These are phyloP conservation scores for Morelia viridis DNA, from an alignment of 2,797 vertebrate species.

Conservation along the genomic window DNA sequence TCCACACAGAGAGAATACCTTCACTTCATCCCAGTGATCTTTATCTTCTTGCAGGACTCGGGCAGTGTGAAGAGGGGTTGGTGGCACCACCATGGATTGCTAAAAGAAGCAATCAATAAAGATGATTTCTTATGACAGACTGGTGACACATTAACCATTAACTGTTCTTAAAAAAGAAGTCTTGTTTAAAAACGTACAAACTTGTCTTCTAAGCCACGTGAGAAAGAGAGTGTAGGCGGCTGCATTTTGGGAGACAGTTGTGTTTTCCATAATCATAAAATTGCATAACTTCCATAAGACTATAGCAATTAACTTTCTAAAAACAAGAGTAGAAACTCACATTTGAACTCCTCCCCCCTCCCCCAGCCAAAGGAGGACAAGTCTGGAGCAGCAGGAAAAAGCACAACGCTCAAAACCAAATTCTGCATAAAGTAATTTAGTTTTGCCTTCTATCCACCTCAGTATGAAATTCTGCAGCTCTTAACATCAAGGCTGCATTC, in stretches of 20 bases:
- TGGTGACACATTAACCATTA: neutral
- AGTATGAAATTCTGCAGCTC: neutral
- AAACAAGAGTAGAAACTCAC: neutral
- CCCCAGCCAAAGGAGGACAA: neutral
- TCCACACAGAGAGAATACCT: constrained; percentile 73
- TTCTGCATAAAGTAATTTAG: neutral
- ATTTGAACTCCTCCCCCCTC: neutral
- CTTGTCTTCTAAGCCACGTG: constrained; percentile 8
- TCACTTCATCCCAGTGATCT: constrained; percentile 97
- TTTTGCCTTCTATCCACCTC: neutral
- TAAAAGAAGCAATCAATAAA: constrained; percentile 59
- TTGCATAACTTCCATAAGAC: neutral
- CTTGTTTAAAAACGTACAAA: constrained; percentile 17
- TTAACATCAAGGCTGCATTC: neutral
- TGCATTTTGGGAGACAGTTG: neutral
- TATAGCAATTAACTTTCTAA: neutral
- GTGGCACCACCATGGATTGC: constrained; percentile 92
- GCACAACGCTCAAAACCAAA: neutral
- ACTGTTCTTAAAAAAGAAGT: constrained; percentile 1
- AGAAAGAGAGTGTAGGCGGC: neutral
- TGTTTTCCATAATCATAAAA: neutral
- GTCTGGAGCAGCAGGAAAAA: neutral
- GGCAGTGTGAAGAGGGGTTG: constrained; percentile 93
- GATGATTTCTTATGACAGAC: neutral
- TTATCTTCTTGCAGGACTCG: constrained; percentile 93